These are phyloP conservation scores for Artibeus lituratus DNA, from an alignment of 2,797 vertebrate genomes.

Conservation along the genomic window DNA sequence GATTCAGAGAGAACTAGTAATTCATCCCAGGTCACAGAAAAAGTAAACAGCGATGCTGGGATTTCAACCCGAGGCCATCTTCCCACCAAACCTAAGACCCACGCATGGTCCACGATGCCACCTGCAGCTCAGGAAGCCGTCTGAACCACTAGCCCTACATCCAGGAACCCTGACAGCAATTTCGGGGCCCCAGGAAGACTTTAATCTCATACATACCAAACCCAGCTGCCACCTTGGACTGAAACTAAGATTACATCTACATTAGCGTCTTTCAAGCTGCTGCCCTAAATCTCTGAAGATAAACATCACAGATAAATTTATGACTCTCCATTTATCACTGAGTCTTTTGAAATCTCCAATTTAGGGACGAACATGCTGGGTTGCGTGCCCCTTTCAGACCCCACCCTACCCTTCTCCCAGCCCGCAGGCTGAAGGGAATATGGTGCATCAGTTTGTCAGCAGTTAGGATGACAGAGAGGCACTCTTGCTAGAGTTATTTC, in stretches of 20 bases:
- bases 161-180: not conserved
- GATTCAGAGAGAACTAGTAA: not conserved
- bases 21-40: not conserved
- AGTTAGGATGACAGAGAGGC: conserved; percentile 14
- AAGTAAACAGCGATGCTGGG: not conserved
- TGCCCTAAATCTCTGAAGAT: conserved; percentile 54
- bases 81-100: not conserved
- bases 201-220: not conserved
- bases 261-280: conserved; percentile 24
- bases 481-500: not conserved
- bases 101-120: not conserved
- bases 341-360: conserved; percentile 49
- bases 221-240: not conserved
- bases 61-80: not conserved
- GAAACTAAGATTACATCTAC: conserved; percentile 52
- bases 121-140: not conserved
- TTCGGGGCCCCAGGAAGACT: not conserved
- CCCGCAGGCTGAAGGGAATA: not conserved
- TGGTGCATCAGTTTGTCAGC: not conserved
- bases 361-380: not conserved
- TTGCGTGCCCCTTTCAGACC: not conserved
- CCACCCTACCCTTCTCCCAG: not conserved
- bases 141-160: not conserved
- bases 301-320: conserved; percentile 52
- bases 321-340: conserved; percentile 22